phyloP scores from a whole-genome alignment of 2,888 invertebrate species.

The Nymphalis urticae region DNA sequence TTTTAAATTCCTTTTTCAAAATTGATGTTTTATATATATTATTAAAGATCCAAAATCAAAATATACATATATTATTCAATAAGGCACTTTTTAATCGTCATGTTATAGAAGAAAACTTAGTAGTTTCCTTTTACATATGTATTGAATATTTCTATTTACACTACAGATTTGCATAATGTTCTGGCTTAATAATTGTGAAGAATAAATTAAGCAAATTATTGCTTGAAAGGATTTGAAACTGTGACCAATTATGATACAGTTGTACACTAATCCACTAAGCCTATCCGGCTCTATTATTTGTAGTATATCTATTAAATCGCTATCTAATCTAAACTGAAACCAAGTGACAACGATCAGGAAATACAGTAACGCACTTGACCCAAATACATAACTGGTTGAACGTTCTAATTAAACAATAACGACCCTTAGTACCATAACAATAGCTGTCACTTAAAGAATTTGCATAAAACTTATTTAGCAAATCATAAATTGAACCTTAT shows the following conservation, averaged over 20 bases:
- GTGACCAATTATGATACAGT: too few species aligned
- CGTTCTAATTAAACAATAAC: conserved; percentile 36
- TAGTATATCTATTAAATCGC: background rate
- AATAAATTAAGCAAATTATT: too few species aligned
- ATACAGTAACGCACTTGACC: conserved; percentile 42
- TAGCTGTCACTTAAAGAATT: conserved; percentile 26
- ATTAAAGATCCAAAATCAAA: background rate
- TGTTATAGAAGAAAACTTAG: too few species aligned
- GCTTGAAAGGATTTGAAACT: too few species aligned
- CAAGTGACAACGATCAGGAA: conserved; percentile 37
- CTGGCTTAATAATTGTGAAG: too few species aligned
- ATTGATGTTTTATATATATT: background rate
- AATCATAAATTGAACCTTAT: conserved; percentile 13
- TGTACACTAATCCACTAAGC: too few species aligned
- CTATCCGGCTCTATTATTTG: background rate
- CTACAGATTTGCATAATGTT: too few species aligned
- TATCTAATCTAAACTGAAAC: conserved; percentile 21
- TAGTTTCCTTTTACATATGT: too few species aligned
- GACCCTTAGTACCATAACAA: conserved; percentile 35
- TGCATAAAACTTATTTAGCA: conserved; percentile 4
- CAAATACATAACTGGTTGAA: conserved; percentile 33
- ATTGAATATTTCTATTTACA: too few species aligned
- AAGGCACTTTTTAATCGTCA: background rate
- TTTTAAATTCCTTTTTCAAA: too few species aligned
- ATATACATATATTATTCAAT: background rate